A percentile compares a stretch with the other conserved stretches of the same genome.
Evolutionary conservation across 2,797 vertebrate genomes (phyloP).

Genomic region (Cheirogaleus major): DNA sequence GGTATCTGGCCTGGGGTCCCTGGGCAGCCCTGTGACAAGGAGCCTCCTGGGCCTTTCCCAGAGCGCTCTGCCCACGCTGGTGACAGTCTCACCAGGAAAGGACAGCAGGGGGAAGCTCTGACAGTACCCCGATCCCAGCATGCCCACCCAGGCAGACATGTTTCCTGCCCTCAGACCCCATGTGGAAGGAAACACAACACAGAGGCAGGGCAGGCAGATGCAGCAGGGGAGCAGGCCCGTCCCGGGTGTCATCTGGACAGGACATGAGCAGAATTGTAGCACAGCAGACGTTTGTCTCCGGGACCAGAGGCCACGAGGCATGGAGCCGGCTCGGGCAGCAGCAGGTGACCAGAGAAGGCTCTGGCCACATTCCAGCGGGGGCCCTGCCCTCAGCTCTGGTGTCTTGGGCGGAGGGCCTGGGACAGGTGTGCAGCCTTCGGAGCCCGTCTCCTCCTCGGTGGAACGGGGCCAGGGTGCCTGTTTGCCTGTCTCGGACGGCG

Average conservation of each 20-base stretch:
- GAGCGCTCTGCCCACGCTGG: background rate
- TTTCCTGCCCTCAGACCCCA: background rate
- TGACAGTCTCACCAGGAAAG: background rate
- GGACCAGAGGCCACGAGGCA: too few species aligned
- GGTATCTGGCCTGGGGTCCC: background rate
- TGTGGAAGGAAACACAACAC: background rate
- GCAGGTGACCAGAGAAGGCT: background rate
- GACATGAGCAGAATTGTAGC: background rate
- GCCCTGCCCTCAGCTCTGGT: background rate
- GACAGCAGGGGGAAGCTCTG: background rate
- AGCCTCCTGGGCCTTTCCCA: background rate
- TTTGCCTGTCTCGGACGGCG: background rate
- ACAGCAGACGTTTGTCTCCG: background rate
- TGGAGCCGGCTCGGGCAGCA: background rate
- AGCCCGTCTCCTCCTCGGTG: background rate
- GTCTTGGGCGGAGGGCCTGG: background rate
- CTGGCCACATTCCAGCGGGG: background rate
- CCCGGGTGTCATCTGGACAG: too few species aligned
- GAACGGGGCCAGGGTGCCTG: background rate
- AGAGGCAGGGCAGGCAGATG: background rate
- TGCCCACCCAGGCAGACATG: background rate
- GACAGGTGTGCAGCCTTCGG: too few species aligned
- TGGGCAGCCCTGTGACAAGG: background rate
- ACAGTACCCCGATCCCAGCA: background rate
- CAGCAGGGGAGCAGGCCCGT: background rate